These are phyloP conservation scores for Malacoraja senta DNA, from an alignment of 2,797 vertebrate genomes.

Conservation along the genomic window DNA sequence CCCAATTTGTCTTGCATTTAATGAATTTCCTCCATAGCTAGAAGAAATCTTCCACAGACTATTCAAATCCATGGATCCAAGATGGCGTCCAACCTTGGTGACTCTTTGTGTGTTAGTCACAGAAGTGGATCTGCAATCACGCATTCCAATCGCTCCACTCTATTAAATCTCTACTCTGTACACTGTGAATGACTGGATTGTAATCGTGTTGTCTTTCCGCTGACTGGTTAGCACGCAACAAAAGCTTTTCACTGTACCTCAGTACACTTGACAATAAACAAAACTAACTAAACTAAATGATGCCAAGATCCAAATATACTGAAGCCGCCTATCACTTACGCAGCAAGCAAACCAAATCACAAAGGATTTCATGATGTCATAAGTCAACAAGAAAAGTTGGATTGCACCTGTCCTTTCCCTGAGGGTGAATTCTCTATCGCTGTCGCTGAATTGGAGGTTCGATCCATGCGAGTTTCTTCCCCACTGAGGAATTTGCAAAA, in stretches of 20 bases:
- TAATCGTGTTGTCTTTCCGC: too few species aligned
- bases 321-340: not conserved
- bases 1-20: not conserved
- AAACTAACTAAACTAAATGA: too few species aligned
- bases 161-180: too few species aligned
- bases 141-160: too few species aligned
- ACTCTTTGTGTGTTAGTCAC: too few species aligned
- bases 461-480: not conserved
- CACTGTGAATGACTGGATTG: too few species aligned
- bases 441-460: not conserved
- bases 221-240: too few species aligned
- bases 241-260: too few species aligned
- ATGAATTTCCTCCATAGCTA: not conserved
- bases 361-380: not conserved
- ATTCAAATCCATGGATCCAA: too few species aligned
- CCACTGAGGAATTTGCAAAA: not conserved
- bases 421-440: not conserved
- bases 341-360: not conserved
- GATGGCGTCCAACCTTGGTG: too few species aligned
- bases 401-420: not conserved
- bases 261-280: too few species aligned
- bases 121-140: too few species aligned
- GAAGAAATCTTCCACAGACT: not conserved
- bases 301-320: not conserved
- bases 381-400: not conserved